Evolutionary conservation across 2,113 vertebrate genomes (phyloP).

Genomic region (Tachycineta bicolor): DNA sequence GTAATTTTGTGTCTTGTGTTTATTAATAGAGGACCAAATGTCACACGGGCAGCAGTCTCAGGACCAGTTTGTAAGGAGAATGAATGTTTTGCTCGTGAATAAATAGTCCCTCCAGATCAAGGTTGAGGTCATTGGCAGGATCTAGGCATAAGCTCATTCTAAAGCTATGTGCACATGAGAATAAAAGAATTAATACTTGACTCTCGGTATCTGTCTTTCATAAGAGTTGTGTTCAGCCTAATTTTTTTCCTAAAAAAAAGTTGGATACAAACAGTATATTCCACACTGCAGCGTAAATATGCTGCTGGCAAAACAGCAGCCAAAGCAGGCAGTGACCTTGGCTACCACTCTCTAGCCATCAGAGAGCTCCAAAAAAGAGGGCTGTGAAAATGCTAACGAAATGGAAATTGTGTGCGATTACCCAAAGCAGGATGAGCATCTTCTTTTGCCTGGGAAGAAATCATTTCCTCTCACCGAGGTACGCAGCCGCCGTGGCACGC

Average conservation of each 20-base stretch:
- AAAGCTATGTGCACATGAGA: constrained; percentile 38
- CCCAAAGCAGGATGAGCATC: constrained; percentile 11
- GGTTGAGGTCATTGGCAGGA: constrained; percentile 71
- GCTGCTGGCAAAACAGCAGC: constrained; percentile 12
- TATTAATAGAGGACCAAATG: constrained; percentile 33
- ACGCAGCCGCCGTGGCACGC: background rate
- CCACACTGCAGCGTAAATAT: background rate
- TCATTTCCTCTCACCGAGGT: constrained; percentile 33
- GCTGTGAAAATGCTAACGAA: constrained; percentile 11
- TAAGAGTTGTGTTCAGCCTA: background rate
- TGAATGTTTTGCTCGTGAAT: constrained; percentile 63
- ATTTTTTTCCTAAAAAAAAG: background rate
- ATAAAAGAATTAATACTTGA: constrained; percentile 20
- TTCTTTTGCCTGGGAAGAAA: constrained; percentile 51
- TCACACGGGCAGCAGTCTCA: constrained; percentile 26
- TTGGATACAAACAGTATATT: background rate
- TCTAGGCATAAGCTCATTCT: constrained; percentile 58
- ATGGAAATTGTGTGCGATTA: constrained; percentile 30
- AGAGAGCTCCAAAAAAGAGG: background rate
- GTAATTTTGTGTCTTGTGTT: background rate
- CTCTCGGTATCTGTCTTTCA: background rate
- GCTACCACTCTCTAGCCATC: background rate
- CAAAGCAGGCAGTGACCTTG: constrained; percentile 32
- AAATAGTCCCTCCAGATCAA: constrained; percentile 70
- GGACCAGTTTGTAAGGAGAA: constrained; percentile 30